Evolutionary conservation across 2,888 invertebrate genomes (phyloP).

Genomic region (Catocala fraxini): DNA sequence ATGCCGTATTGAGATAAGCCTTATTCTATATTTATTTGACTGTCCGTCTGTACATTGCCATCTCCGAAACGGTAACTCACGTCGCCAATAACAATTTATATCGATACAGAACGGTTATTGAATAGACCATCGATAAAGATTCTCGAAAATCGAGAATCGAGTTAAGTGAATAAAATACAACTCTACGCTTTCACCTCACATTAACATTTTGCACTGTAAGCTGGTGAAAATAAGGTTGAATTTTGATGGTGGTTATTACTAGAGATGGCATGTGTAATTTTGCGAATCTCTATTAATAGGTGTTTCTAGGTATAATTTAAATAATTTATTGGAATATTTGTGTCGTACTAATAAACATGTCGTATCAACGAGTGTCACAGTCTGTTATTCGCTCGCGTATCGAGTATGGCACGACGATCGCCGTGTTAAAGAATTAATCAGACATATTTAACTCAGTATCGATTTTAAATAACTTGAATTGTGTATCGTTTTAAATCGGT

Average conservation of each 20-base stretch:
- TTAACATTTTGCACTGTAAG: slow-evolving; percentile 30
- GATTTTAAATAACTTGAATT: slow-evolving; percentile 33
- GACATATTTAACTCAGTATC: slow-evolving; percentile 43
- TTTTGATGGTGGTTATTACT: slow-evolving; percentile 23
- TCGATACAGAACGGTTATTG: slow-evolving; percentile 80
- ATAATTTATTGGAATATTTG: slow-evolving; percentile 70
- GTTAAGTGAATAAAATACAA: slow-evolving; percentile 50
- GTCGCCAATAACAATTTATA: slow-evolving; percentile 82
- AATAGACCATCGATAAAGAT: slow-evolving; percentile 76
- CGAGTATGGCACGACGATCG: slow-evolving; percentile 64
- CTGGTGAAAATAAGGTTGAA: slow-evolving; percentile 14
- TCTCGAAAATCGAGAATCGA: slow-evolving; percentile 63
- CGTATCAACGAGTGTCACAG: slow-evolving; percentile 45
- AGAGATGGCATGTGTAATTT: slow-evolving; percentile 33
- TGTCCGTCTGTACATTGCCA: slow-evolving; percentile 79
- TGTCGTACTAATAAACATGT: slow-evolving; percentile 71
- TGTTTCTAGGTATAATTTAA: slow-evolving; percentile 62
- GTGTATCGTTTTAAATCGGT: slow-evolving; percentile 18
- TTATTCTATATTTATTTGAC: slow-evolving; percentile 77
- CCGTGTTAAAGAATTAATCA: slow-evolving; percentile 59
- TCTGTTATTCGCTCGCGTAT: slow-evolving; percentile 57
- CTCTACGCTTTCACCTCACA: slow-evolving; percentile 40
- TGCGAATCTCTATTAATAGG: slow-evolving; percentile 57
- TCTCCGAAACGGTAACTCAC: slow-evolving; percentile 82
- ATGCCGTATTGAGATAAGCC: slow-evolving; percentile 76